phyloP scores from a whole-genome alignment of 2,888 invertebrate genomes.

The Archips crataeganus region DNA sequence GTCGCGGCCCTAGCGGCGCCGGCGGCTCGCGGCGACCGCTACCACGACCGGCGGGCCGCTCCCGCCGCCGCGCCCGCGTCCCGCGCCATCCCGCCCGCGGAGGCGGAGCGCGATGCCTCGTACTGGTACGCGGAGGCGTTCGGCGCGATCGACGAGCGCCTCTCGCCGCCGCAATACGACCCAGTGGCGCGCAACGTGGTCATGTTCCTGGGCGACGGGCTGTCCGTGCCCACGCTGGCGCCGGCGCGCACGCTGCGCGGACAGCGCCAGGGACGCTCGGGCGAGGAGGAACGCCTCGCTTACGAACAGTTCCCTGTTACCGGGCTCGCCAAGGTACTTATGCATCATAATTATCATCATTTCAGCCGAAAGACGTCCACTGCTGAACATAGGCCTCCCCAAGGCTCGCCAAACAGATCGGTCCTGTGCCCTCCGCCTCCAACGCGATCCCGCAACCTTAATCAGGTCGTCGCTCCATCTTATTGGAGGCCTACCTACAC shows the following conservation, averaged over 20 bases:
- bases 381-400: too few species aligned
- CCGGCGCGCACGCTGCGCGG: slow-evolving; percentile 86
- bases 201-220: slow-evolving; percentile 90
- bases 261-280: slow-evolving; percentile 76
- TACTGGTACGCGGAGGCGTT: slow-evolving; percentile 51
- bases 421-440: too few species aligned
- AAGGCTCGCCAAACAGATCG: too few species aligned
- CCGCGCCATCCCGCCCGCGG: slow-evolving; percentile 5
- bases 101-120: slow-evolving; percentile 15
- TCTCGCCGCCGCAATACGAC: slow-evolving; percentile 54
- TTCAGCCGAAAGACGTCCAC: too few species aligned
- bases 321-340: slow-evolving; percentile 67
- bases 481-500: too few species aligned
- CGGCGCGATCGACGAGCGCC: slow-evolving; percentile 58
- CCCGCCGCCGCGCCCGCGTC: slow-evolving; percentile 2
- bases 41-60: slow-evolving; percentile 43
- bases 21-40: slow-evolving; percentile 40
- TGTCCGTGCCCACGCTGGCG: slow-evolving; percentile 89
- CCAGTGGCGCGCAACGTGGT: slow-evolving; percentile 85
- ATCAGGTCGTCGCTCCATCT: too few species aligned
- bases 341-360: too few species aligned
- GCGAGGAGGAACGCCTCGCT: slow-evolving; percentile 85
- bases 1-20: slow-evolving; percentile 34
- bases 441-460: too few species aligned
- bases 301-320: slow-evolving; percentile 88